Conservation (phyloP, 2,888 invertebrate genomes). For the Synanthedon formicaeformis region DNA sequence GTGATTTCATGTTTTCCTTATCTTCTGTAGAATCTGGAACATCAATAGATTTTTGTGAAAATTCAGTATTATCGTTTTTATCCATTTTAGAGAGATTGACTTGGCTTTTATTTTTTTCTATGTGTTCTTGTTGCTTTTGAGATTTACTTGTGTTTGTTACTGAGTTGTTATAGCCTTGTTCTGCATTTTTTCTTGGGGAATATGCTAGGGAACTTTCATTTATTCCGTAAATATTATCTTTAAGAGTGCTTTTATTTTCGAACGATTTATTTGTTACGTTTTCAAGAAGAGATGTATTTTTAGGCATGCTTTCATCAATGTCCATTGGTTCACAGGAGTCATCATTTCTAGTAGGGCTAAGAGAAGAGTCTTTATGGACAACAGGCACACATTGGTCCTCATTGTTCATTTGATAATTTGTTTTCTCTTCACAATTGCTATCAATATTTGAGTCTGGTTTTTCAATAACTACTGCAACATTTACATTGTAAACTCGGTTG, state of each 20-base stretch:
- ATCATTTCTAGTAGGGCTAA: constrained; percentile 10
- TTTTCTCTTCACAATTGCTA: constrained; percentile 7
- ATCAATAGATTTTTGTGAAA: constrained; percentile 27
- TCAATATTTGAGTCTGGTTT: constrained; percentile 35
- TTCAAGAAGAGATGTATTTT: constrained; percentile 11
- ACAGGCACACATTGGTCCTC: constrained; percentile 56
- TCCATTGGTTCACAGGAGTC: constrained; percentile 57
- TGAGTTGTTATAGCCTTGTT: too few relatives aligned
- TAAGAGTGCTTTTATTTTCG: constrained; percentile 2
- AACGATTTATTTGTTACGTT: not conserved
- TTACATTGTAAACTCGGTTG: constrained; percentile 20
- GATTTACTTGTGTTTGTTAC: constrained; percentile 6
- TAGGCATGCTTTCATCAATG: constrained; percentile 53
- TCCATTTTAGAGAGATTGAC: not conserved
- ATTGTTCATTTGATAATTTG: constrained; percentile 15
- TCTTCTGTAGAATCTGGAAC: constrained; percentile 19
- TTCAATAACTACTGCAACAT: constrained; percentile 35
- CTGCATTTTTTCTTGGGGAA: constrained; percentile 20
- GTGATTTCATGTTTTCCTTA: constrained; percentile 22
- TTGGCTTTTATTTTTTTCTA: not conserved
- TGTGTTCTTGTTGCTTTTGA: constrained; percentile 14
- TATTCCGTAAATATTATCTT: constrained; percentile 2
- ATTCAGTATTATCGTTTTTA: constrained; percentile 18
- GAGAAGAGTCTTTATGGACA: constrained; percentile 16
- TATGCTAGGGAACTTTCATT: constrained; percentile 12